phyloP scores from a whole-genome alignment of 2,113 vertebrate genomes.

The Irena cyanogastra region DNA sequence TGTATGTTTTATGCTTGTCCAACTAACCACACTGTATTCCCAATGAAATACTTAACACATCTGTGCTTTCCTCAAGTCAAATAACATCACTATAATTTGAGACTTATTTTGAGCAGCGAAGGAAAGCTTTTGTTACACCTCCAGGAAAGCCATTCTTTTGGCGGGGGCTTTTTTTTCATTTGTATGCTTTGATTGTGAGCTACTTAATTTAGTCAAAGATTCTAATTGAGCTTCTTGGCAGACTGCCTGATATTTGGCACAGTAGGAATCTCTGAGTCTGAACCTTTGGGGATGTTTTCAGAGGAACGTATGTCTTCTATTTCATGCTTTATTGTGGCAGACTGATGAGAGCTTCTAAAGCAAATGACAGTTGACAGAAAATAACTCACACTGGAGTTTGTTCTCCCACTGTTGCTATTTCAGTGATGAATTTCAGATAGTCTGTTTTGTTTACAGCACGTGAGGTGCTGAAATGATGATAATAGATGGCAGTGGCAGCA shows the following conservation, averaged over 20 bases:
- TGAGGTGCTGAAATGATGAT: not conserved
- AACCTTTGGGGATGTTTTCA: conserved; percentile 43
- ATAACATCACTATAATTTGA: conserved; percentile 4
- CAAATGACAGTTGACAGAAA: conserved; percentile 38
- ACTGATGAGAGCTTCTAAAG: conserved; percentile 46
- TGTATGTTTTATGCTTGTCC: conserved; percentile 57
- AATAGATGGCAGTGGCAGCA: not conserved
- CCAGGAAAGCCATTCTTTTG: conserved; percentile 2
- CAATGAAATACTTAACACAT: conserved; percentile 42
- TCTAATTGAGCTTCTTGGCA: conserved; percentile 46
- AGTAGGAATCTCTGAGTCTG: not conserved
- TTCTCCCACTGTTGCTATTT: conserved; percentile 29
- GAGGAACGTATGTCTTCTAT: conserved; percentile 41
- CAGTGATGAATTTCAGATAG: not conserved
- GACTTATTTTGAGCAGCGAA: not conserved
- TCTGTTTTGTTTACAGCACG: not conserved
- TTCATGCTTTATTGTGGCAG: conserved; percentile 45
- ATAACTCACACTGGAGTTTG: conserved; percentile 23
- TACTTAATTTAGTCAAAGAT: conserved; percentile 47
- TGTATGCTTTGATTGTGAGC: not conserved
- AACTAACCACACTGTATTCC: conserved; percentile 45
- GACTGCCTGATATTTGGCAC: conserved; percentile 33
- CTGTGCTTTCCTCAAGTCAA: conserved; percentile 22
- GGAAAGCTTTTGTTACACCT: conserved; percentile 7
- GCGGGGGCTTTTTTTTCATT: not conserved